phyloP scores from a whole-genome alignment of 2,113 vertebrate genomes.

The Actinemys pallida region DNA sequence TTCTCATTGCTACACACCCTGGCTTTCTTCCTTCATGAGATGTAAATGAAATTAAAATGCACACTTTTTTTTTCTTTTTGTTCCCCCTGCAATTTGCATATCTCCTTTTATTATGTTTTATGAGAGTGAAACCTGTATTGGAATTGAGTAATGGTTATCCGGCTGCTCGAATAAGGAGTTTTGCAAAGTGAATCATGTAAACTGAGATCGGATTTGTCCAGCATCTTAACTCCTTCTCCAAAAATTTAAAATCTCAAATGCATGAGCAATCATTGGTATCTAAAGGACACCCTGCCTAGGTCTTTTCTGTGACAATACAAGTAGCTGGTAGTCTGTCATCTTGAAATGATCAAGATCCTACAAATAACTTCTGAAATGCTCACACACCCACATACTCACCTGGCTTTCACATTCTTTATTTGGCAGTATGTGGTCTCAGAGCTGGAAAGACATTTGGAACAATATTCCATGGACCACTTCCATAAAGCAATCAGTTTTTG shows the following conservation, averaged over 20 bases:
- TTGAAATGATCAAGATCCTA: neutral
- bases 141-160: neutral
- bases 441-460: neutral
- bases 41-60: neutral
- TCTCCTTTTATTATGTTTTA: neutral
- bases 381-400: neutral
- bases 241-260: neutral
- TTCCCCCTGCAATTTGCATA: neutral
- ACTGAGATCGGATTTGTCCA: neutral
- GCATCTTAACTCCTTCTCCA: neutral
- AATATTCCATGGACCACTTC: neutral
- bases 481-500: neutral
- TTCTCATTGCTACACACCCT: constrained; percentile 90
- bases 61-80: neutral
- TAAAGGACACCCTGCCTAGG: neutral
- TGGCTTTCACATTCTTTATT: neutral
- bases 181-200: neutral
- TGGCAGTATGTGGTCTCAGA: neutral
- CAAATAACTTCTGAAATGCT: neutral
- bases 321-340: accelerated
- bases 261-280: neutral
- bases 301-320: neutral
- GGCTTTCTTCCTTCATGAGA: constrained; percentile 80
- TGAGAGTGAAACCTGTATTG: neutral
- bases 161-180: neutral